Evolutionary conservation across 2,797 vertebrate species (phyloP).

Genomic region (Tympanoctomys barrerae): DNA sequence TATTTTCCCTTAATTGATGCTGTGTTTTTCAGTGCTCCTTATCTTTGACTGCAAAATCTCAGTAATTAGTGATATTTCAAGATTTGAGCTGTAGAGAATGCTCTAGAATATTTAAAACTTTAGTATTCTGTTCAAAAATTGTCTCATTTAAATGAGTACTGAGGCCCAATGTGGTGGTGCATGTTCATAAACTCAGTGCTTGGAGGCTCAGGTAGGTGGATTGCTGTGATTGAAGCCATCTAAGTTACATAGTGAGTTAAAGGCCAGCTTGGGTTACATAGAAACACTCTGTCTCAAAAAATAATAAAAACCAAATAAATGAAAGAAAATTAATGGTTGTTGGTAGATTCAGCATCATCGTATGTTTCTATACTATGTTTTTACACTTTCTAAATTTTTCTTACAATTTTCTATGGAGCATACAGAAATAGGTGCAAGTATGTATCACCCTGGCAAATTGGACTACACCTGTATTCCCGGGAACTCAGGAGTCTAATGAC

Average conservation of each 20-base stretch:
- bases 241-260: neutral
- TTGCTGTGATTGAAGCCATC: neutral
- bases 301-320: neutral
- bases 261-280: too few relatives aligned
- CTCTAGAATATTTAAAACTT: neutral
- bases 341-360: neutral
- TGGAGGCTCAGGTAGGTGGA: neutral
- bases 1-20: neutral
- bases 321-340: neutral
- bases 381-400: neutral
- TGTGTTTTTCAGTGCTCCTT: neutral
- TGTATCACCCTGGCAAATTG: too few relatives aligned
- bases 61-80: neutral
- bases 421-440: neutral
- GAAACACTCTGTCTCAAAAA: neutral
- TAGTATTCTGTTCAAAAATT: neutral
- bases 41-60: neutral
- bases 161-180: neutral
- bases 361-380: neutral
- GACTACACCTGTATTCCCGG: neutral
- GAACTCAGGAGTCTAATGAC: rapidly evolving
- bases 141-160: neutral
- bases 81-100: neutral
- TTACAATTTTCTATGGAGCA: neutral
- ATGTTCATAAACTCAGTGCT: neutral